phyloP scores from a whole-genome alignment of 1,140 invertebrate genomes.

The Listronotus oregonensis region DNA sequence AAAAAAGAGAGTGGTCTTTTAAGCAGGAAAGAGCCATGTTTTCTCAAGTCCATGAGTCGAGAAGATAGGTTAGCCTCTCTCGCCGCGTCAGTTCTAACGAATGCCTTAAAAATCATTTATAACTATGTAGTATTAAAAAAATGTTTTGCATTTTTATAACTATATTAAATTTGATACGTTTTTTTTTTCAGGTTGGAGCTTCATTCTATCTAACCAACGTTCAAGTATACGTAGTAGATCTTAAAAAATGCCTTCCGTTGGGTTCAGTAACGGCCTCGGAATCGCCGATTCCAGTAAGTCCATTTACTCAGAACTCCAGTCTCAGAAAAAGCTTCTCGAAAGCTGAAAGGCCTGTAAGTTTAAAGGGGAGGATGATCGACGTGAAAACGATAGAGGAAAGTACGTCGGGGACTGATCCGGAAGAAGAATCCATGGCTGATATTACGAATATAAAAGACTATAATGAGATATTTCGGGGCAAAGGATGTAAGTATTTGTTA shows the following conservation, averaged over 20 bases:
- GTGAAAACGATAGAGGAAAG: slow-evolving; percentile 80
- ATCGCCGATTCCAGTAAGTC: slow-evolving; percentile 44
- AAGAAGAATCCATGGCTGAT: slow-evolving; percentile 77
- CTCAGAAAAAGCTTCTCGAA: slow-evolving; percentile 84
- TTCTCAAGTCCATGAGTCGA: no score
- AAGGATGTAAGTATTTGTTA: slow-evolving; percentile 71
- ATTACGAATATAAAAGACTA: slow-evolving; percentile 82
- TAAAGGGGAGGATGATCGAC: slow-evolving; percentile 61
- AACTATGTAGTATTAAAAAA: no score
- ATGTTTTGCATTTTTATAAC: not conserved
- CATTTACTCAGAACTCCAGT: slow-evolving; percentile 72
- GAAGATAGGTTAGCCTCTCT: no score
- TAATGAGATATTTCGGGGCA: slow-evolving; percentile 81
- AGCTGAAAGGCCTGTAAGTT: slow-evolving; percentile 61
- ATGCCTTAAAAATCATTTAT: no score
- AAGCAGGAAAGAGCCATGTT: no score
- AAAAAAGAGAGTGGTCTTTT: no score
- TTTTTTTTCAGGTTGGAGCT: slow-evolving; percentile 77
- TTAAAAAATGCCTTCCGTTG: slow-evolving; percentile 77
- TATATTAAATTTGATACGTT: not conserved
- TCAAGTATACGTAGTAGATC: slow-evolving; percentile 83
- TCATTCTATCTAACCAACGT: slow-evolving; percentile 82
- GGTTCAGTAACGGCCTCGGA: slow-evolving; percentile 59
- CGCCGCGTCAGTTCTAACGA: no score
- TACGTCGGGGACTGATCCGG: slow-evolving; percentile 78